Conservation (phyloP, 2,797 vertebrate genomes). For the Perodicticus potto region DNA sequence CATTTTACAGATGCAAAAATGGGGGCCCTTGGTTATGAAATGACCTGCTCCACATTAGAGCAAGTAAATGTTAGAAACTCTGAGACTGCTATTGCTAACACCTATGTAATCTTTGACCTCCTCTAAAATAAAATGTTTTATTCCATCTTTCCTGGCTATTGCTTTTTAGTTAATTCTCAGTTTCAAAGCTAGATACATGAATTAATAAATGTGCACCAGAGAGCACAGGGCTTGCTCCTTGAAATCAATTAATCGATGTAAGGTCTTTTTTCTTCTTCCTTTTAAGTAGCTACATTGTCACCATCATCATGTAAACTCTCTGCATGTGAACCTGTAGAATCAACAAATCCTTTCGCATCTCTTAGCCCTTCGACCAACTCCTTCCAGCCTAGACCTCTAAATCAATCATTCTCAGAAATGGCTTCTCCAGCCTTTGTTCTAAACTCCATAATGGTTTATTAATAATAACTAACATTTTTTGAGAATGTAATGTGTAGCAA, state of each 20-base stretch:
- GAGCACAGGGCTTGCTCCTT: neutral
- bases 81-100: neutral
- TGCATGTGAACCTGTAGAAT: neutral
- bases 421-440: neutral
- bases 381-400: neutral
- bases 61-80: neutral
- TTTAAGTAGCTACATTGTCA: neutral
- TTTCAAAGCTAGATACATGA: neutral
- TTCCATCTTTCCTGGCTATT: neutral
- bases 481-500: neutral
- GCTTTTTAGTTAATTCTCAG: constrained; percentile 34
- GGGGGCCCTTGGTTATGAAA: neutral
- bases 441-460: constrained; percentile 13
- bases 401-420: neutral
- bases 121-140: neutral
- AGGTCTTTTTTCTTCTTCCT: neutral
- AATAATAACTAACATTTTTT: neutral
- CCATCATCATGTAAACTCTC: neutral
- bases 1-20: neutral
- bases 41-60: neutral
- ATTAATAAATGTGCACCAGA: constrained; percentile 23
- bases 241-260: neutral
- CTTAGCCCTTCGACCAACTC: neutral
- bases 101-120: neutral
- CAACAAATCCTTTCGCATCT: neutral